Conservation (phyloP, 2,888 invertebrate species). For the Copidosoma aretas region DNA sequence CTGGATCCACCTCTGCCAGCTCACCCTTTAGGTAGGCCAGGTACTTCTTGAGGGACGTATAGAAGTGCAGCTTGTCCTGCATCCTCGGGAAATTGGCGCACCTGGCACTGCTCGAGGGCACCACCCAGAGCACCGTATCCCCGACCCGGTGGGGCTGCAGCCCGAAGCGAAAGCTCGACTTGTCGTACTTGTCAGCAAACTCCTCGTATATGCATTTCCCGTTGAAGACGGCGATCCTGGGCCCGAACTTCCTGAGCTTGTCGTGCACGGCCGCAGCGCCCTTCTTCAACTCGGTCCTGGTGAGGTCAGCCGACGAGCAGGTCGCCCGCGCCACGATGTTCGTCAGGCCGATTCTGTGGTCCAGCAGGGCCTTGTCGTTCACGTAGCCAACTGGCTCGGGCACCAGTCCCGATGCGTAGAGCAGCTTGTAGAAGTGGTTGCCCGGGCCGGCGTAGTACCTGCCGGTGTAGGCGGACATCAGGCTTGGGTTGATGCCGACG, state of each 20-base stretch:
- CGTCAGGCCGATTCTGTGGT: slow-evolving; percentile 57
- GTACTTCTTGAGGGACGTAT: slow-evolving; percentile 55
- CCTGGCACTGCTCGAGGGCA: slow-evolving; percentile 60
- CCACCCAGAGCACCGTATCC: slow-evolving; percentile 57
- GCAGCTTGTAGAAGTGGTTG: slow-evolving; percentile 60
- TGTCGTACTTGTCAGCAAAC: slow-evolving; percentile 49
- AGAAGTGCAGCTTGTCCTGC: slow-evolving; percentile 59
- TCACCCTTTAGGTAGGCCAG: slow-evolving; percentile 53
- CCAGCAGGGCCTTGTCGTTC: slow-evolving; percentile 53
- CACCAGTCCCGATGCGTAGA: slow-evolving; percentile 53
- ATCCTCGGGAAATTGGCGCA: slow-evolving; percentile 60
- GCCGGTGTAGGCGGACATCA: slow-evolving; percentile 58
- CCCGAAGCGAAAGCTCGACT: slow-evolving; percentile 54
- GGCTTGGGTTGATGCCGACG: slow-evolving; percentile 59
- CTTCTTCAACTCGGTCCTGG: slow-evolving; percentile 54
- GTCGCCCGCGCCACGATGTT: slow-evolving; percentile 58
- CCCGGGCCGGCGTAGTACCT: slow-evolving; percentile 61
- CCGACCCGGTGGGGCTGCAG: slow-evolving; percentile 53
- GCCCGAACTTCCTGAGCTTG: slow-evolving; percentile 53
- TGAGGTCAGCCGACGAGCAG: slow-evolving; percentile 56
- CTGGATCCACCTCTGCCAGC: slow-evolving; percentile 44
- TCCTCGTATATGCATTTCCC: slow-evolving; percentile 60
- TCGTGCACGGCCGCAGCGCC: slow-evolving; percentile 51
- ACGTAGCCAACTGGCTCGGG: slow-evolving; percentile 52
- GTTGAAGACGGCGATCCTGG: slow-evolving; percentile 59